phyloP scores from a whole-genome alignment of 1,140 invertebrate genomes.

The Brachionus plicatilis region DNA sequence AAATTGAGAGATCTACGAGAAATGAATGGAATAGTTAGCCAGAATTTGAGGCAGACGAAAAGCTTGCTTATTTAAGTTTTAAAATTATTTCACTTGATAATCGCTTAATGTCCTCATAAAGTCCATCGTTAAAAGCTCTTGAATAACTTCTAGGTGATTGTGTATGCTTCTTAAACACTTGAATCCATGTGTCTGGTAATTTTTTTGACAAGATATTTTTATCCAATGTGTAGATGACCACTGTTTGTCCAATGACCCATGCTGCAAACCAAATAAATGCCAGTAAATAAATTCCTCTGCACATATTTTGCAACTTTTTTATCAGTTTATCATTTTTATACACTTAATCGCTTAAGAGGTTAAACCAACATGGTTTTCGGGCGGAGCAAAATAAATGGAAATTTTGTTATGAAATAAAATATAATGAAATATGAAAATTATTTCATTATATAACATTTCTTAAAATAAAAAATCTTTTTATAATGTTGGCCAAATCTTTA shows the following conservation, averaged over 20 bases:
- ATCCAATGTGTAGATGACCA: not conserved
- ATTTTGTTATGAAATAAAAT: not conserved
- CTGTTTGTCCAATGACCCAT: not conserved
- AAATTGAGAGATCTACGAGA: too few relatives aligned
- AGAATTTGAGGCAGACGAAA: too few relatives aligned
- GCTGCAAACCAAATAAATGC: not conserved
- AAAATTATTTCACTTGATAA: not conserved
- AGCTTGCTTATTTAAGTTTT: not conserved
- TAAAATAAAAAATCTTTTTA: not conserved
- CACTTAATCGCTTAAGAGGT: not conserved
- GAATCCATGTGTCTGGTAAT: not conserved
- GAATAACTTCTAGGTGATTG: not conserved
- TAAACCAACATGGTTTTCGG: not conserved
- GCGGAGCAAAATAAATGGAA: not conserved
- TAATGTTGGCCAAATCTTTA: slow-evolving; percentile 14
- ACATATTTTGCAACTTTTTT: not conserved
- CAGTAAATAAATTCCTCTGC: not conserved
- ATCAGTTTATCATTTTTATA: not conserved
- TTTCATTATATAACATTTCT: not conserved
- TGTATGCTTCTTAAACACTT: not conserved
- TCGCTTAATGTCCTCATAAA: not conserved
- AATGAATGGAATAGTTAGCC: too few relatives aligned
- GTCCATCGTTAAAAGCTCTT: not conserved
- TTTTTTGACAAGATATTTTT: not conserved
- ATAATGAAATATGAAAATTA: not conserved